Conservation (phyloP, 2,888 invertebrate genomes). For the Lithophane leautieri region DNA sequence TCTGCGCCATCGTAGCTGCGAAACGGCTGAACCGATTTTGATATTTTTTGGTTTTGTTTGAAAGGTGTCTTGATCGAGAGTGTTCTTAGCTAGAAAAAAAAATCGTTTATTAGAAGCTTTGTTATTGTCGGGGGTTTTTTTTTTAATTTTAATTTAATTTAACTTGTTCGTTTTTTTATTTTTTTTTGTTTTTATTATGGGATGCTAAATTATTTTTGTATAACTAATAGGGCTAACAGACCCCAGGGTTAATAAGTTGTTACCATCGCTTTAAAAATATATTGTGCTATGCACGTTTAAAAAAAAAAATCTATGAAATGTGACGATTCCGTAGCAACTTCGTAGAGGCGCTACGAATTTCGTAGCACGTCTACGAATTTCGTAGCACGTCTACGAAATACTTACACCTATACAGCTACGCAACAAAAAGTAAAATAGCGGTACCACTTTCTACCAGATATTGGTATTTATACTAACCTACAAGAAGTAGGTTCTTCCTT, state of each 20-base stretch:
- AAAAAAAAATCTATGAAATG: too few relatives aligned
- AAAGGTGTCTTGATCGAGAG: too few relatives aligned
- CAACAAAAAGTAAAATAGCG: background rate
- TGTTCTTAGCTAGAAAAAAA: too few relatives aligned
- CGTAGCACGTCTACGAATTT: slow-evolving; percentile 22
- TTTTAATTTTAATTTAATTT: too few relatives aligned
- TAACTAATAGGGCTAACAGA: background rate
- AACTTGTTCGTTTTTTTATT: too few relatives aligned
- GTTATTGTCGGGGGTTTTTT: too few relatives aligned
- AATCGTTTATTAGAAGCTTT: too few relatives aligned
- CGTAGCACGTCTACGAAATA: slow-evolving; percentile 20
- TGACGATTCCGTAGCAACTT: slow-evolving; percentile 5
- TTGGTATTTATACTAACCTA: background rate
- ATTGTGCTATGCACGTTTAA: background rate
- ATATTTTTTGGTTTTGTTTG: too few relatives aligned
- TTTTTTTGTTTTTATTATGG: too few relatives aligned
- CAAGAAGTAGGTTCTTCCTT: background rate
- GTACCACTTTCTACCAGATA: background rate
- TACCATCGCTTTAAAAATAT: background rate
- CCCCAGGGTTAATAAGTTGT: background rate
- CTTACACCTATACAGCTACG: background rate
- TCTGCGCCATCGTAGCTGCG: too few relatives aligned
- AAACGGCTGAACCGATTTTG: too few relatives aligned
- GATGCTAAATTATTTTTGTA: too few relatives aligned
- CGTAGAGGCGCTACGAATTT: slow-evolving; percentile 25